phyloP scores from a whole-genome alignment of 2,113 vertebrate species.

The Chaetodon auriga region DNA sequence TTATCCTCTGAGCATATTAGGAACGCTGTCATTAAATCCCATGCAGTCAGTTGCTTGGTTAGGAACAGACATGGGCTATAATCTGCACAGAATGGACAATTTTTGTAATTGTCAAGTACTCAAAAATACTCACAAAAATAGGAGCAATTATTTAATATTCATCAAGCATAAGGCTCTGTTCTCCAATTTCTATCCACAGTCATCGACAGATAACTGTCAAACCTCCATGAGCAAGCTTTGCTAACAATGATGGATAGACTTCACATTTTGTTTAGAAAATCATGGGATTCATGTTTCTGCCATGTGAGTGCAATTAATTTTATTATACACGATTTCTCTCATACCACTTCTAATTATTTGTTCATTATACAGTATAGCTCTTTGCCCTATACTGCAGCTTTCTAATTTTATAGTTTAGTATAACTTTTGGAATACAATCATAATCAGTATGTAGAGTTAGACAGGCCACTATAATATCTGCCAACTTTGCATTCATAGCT shows the following conservation, averaged over 20 bases:
- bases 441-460: conserved; percentile 69
- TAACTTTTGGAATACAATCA: conserved; percentile 68
- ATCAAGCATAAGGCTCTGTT: conserved; percentile 32
- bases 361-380: conserved; percentile 7
- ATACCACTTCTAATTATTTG: not conserved
- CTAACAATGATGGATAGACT: conserved; percentile 2
- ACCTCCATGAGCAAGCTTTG: not conserved
- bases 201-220: conserved; percentile 29
- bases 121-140: conserved; percentile 28
- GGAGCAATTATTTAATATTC: conserved; percentile 48
- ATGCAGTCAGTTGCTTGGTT: conserved; percentile 58
- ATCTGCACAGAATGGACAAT: conserved; percentile 55
- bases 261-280: conserved; percentile 8
- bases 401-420: conserved; percentile 49
- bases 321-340: conserved; percentile 16
- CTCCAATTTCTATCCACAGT: conserved; percentile 1
- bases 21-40: conserved; percentile 65
- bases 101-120: conserved; percentile 43
- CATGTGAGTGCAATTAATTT: not conserved
- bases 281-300: not conserved
- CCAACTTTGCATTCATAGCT: conserved; percentile 78
- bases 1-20: conserved; percentile 60
- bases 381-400: conserved; percentile 9
- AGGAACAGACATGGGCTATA: conserved; percentile 54
- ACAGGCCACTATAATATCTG: conserved; percentile 77